These are phyloP conservation scores for Tonatia bakeri DNA, from an alignment of 2,113 vertebrate species.

Conservation along the genomic window DNA sequence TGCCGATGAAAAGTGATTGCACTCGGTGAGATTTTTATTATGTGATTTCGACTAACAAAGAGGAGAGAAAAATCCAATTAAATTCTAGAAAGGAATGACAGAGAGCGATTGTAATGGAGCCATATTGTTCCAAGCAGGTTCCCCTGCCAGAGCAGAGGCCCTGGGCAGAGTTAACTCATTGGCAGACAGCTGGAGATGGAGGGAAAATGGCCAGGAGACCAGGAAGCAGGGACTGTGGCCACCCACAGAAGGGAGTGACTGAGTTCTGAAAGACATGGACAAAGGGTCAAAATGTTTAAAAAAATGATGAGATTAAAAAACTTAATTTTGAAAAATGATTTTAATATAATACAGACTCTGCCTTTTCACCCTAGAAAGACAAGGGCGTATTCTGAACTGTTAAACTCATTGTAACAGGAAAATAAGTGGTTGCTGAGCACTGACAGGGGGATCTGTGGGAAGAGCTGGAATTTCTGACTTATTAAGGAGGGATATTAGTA, in stretches of 20 bases:
- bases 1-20: conserved; percentile 63
- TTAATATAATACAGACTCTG: neutral
- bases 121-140: conserved; percentile 71
- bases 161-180: conserved; percentile 60
- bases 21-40: conserved; percentile 74
- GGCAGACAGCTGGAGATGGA: conserved; percentile 58
- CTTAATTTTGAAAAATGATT: neutral
- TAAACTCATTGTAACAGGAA: neutral
- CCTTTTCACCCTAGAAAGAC: neutral
- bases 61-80: conserved; percentile 78
- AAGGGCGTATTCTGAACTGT: neutral
- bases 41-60: conserved; percentile 77
- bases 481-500: neutral
- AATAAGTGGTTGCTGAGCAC: neutral
- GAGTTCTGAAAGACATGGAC: neutral
- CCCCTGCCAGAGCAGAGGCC: conserved; percentile 58
- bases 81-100: conserved; percentile 71
- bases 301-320: neutral
- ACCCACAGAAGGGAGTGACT: neutral
- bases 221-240: conserved; percentile 6
- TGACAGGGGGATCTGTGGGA: neutral
- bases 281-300: accelerated
- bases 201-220: conserved; percentile 4
- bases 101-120: conserved; percentile 70
- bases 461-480: neutral